Base-by-base conservation (phyloP, 2,888 invertebrate species). In the Nephrotoma appendiculata region DNA sequence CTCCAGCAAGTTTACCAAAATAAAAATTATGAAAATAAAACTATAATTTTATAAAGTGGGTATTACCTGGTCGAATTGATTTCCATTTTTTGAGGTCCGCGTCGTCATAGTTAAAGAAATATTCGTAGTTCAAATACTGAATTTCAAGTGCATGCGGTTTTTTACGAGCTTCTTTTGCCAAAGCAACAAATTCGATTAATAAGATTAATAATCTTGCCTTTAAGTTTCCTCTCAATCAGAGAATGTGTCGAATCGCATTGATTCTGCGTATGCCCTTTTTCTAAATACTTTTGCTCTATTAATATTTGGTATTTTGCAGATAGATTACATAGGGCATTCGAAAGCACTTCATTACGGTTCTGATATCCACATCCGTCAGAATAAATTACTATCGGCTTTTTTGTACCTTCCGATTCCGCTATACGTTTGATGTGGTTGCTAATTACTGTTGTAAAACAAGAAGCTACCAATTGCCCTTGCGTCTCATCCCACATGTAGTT, bases 341-440 rank as follows among this genome's bases (percentile, higher is more conserved):
- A 52, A 9, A 57, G 11, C n/a, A 86, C 86, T 31, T 19, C 83
- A 12, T 86, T 86, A 31, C 86, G 41, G 44, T 86, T 86, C 31
- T 86, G 52, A 41, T 86, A 86, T 5, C 83, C 86, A 44, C 83
- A 86, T 11, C 86, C 83, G 44, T 86, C 86, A 86, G 83, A 86
- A 86, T 86, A 86, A 44, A 86, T 83, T n/a, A 83, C 71, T 43
- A 86, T 86, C 7, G 3, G 86, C 83, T 9, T 83, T 83, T 83
- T 41, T 83, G 83, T 41, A 41, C 41, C 83, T 41, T 41, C 83
- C 31, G 83, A 83, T 83, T 83, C 41, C 1, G 83, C 83, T 83
- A 41, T 83, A 12, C 41, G 83, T 83, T 41, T 41, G 41, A 83
- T 83, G 83, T 83, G 83, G 83, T 9, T 83, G 83, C 31, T 41